phyloP scores from a whole-genome alignment of 2,888 invertebrate species.

The Pocota personata region DNA sequence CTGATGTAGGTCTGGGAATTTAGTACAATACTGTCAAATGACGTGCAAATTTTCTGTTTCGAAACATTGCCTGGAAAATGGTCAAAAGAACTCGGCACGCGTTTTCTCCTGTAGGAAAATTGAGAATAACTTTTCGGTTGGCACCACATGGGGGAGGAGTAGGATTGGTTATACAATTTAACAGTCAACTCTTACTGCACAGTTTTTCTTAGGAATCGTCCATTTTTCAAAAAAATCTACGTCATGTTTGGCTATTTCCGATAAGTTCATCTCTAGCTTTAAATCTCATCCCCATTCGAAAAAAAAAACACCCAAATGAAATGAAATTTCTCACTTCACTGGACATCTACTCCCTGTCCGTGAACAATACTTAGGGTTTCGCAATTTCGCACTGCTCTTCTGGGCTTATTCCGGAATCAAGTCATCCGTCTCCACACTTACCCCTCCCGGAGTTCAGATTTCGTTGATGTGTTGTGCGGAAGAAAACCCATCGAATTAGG shows the following conservation, averaged over 20 bases:
- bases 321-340: slow-evolving; percentile 46
- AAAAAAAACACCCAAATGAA: neutral
- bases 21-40: too few relatives aligned
- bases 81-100: too few relatives aligned
- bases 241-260: neutral
- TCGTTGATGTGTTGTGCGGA: slow-evolving; percentile 11
- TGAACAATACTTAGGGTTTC: neutral
- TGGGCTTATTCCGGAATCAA: slow-evolving; percentile 34
- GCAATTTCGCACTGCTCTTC: neutral
- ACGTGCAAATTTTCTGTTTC: too few relatives aligned
- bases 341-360: slow-evolving; percentile 40
- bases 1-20: too few relatives aligned
- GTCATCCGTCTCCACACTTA: slow-evolving; percentile 29
- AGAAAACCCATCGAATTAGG: slow-evolving; percentile 27
- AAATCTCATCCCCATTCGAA: neutral
- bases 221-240: neutral
- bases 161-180: too few relatives aligned
- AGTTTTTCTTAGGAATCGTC: too few relatives aligned
- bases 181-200: too few relatives aligned
- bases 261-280: neutral
- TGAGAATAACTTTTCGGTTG: too few relatives aligned
- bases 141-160: too few relatives aligned
- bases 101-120: too few relatives aligned
- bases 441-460: neutral
- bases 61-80: too few relatives aligned